Conservation (phyloP, 2,888 invertebrate genomes). For the Bhutanitis thaidina region DNA sequence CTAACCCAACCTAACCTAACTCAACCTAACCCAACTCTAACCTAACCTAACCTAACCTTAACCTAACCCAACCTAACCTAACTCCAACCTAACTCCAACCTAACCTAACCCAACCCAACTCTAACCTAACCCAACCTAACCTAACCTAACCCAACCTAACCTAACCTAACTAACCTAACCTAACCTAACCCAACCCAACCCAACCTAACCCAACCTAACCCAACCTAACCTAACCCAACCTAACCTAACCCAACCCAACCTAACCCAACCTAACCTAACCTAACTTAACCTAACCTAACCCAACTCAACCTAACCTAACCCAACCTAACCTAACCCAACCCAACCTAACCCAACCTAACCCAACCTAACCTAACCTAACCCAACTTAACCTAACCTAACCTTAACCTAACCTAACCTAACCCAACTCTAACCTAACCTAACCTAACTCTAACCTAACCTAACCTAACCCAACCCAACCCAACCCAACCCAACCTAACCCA, state of each 20-base stretch:
- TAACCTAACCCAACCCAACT: too few species aligned
- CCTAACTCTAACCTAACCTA: too few species aligned
- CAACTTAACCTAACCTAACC: too few species aligned
- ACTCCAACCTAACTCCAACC: too few species aligned
- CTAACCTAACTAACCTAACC: conserved; percentile 4
- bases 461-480: conserved; percentile 13
- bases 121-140: too few species aligned
- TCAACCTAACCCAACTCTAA: too few species aligned
- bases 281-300: conserved; percentile 17
- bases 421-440: too few species aligned
- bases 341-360: conserved; percentile 15
- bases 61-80: too few species aligned
- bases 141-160: too few species aligned
- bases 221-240: neutral
- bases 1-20: conserved; percentile 14
- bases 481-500: conserved; percentile 15
- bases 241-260: neutral
- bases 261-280: neutral
- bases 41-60: too few species aligned
- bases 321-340: conserved; percentile 14
- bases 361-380: conserved; percentile 15
- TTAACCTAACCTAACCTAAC: too few species aligned
- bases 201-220: neutral
- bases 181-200: neutral
- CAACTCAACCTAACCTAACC: conserved; percentile 19